Evolutionary conservation across 2,797 vertebrate genomes (phyloP).

Genomic region (Leptatherina wallacei): DNA sequence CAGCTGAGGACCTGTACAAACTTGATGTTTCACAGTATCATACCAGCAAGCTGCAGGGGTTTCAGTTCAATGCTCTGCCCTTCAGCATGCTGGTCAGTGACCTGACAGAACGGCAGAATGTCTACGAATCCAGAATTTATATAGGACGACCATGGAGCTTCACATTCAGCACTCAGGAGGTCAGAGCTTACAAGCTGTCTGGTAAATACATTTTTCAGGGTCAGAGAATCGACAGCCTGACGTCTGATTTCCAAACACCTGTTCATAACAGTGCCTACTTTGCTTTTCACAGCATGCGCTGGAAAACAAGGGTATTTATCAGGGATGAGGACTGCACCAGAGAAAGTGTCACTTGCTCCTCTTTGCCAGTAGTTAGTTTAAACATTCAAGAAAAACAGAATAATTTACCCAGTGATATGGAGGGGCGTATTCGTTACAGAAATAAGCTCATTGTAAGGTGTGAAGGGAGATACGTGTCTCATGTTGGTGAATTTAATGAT

Average conservation of each 20-base stretch:
- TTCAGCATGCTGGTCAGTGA: constrained; percentile 33
- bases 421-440: constrained; percentile 47
- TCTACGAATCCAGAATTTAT: constrained; percentile 60
- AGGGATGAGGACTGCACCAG: constrained; percentile 42
- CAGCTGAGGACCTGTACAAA: constrained; percentile 59
- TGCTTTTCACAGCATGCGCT: constrained; percentile 27
- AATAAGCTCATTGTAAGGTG: constrained; percentile 68
- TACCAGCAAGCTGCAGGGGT: constrained; percentile 49
- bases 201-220: neutral
- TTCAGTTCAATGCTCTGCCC: constrained; percentile 74
- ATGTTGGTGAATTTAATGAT: constrained; percentile 44
- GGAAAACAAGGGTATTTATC: constrained; percentile 46
- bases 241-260: constrained; percentile 59
- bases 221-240: neutral
- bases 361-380: constrained; percentile 31
- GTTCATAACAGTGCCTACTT: constrained; percentile 54
- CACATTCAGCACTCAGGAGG: constrained; percentile 2
- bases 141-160: constrained; percentile 67
- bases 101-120: constrained; percentile 15
- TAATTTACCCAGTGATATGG: constrained; percentile 5
- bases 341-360: constrained; percentile 24
- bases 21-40: constrained; percentile 53
- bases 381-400: constrained; percentile 23
- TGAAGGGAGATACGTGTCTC: constrained; percentile 40
- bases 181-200: neutral